phyloP scores from a whole-genome alignment of 2,797 vertebrate species.

The Hephaestus fuliginosus region DNA sequence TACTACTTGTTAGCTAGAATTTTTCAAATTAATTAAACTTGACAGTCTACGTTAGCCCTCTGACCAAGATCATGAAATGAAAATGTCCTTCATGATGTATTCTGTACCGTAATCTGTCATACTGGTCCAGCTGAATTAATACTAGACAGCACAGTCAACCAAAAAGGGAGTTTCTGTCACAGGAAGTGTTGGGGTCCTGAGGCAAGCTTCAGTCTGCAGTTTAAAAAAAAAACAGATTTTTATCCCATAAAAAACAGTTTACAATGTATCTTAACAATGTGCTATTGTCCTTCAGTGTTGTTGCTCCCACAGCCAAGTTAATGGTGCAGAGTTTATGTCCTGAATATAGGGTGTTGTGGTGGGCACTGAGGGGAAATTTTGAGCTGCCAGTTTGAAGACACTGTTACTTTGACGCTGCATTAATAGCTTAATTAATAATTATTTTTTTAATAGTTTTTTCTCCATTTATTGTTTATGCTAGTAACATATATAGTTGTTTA shows the following conservation, averaged over 20 bases:
- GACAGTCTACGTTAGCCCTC: background rate
- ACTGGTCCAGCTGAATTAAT: background rate
- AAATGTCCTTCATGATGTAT: background rate
- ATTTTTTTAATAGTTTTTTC: too few species aligned
- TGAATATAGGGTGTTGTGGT: background rate
- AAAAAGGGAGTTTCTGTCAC: background rate
- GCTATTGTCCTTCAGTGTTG: slow-evolving; percentile 9
- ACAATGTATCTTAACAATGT: slow-evolving; percentile 6
- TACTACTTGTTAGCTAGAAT: background rate
- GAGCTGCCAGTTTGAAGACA: background rate
- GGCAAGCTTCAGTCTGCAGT: background rate
- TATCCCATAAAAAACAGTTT: background rate
- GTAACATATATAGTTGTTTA: too few species aligned
- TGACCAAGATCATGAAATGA: background rate
- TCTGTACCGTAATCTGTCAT: background rate
- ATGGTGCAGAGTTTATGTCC: background rate
- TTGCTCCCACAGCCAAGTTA: background rate
- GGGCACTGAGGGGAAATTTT: background rate
- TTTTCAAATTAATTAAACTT: background rate
- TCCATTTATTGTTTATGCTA: too few species aligned
- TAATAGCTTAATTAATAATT: too few species aligned
- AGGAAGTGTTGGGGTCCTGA: background rate
- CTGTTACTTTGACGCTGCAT: background rate
- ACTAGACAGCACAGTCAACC: background rate
- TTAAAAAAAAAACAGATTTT: background rate